Percentiles rank a stretch among this genome's conserved stretches.
These are phyloP conservation scores for Cynopterus sphinx DNA, from an alignment of 2,797 vertebrate genomes.

Conservation along the genomic window DNA sequence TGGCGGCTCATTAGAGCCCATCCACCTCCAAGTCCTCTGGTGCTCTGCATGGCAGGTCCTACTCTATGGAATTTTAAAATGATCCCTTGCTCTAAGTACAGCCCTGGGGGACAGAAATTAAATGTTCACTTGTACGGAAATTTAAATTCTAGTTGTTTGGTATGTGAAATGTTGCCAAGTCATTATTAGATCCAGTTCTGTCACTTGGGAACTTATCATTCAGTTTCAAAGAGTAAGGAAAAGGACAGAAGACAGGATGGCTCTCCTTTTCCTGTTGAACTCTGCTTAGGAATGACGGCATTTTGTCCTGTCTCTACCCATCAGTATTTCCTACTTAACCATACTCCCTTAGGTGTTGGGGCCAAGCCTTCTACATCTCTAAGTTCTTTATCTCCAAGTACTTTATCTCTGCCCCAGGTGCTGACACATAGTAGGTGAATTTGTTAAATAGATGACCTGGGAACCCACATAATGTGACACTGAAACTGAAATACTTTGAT, in stretches of 20 bases:
- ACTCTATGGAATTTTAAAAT: conserved; percentile 66
- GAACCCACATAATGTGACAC: neutral
- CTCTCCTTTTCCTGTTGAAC: neutral
- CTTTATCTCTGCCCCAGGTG: neutral
- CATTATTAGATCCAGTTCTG: conserved; percentile 6
- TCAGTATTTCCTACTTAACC: neutral
- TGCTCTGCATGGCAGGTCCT: neutral
- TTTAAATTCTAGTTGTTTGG: conserved; percentile 53
- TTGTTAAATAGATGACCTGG: neutral
- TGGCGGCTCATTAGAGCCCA: conserved; percentile 51
- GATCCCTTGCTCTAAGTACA: conserved; percentile 25
- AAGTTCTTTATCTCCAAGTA: neutral
- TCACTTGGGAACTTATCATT: conserved; percentile 19
- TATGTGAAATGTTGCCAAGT: conserved; percentile 51
- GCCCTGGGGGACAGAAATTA: conserved; percentile 48
- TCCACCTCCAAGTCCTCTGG: conserved; percentile 40
- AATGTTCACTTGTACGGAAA: conserved; percentile 51
- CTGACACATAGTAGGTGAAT: neutral
- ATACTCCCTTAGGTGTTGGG: neutral
- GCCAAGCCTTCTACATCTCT: neutral
- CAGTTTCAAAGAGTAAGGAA: neutral
- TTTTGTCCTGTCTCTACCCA: neutral
- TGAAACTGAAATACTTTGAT: neutral
- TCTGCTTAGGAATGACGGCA: neutral
- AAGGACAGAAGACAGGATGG: neutral